Conservation (phyloP, 1,140 invertebrate genomes). For the Liolophura sinensis region DNA sequence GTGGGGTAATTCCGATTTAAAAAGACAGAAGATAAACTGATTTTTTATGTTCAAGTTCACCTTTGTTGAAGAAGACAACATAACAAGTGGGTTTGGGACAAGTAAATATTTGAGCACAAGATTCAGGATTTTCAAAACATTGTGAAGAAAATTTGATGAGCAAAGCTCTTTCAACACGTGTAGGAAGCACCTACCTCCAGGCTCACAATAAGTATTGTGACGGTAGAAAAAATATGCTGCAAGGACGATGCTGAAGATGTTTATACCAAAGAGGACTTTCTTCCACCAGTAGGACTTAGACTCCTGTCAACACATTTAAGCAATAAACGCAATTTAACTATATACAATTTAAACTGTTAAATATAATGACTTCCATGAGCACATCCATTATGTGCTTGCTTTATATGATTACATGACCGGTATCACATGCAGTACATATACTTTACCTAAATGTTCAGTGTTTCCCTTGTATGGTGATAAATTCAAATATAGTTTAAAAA, state of each 20-base stretch:
- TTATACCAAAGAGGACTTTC: slow-evolving; percentile 72
- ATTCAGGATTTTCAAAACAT: not conserved
- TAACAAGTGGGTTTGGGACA: not conserved
- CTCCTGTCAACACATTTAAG: slow-evolving; percentile 58
- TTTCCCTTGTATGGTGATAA: not conserved
- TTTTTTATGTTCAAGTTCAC: not conserved
- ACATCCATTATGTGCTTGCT: not conserved
- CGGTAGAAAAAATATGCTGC: slow-evolving; percentile 89
- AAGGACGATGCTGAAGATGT: slow-evolving; percentile 75
- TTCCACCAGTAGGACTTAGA: slow-evolving; percentile 74
- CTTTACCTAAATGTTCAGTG: not conserved
- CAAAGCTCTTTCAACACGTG: not conserved
- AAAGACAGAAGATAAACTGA: too few relatives aligned
- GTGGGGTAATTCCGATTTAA: too few relatives aligned
- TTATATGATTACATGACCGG: not conserved
- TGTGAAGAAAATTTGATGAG: not conserved
- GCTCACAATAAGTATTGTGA: slow-evolving; percentile 90
- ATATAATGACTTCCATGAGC: slow-evolving; percentile 46
- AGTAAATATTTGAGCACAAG: not conserved
- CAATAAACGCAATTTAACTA: not conserved
- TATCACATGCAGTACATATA: not conserved
- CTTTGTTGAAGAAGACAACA: not conserved
- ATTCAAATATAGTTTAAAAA: not conserved
- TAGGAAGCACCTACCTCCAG: slow-evolving; percentile 73
- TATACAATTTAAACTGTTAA: slow-evolving; percentile 1